Percentiles rank a stretch among this genome's conserved stretches.
Evolutionary conservation across 2,113 vertebrate species (phyloP).

Genomic region (Ailuropoda melanoleuca): DNA sequence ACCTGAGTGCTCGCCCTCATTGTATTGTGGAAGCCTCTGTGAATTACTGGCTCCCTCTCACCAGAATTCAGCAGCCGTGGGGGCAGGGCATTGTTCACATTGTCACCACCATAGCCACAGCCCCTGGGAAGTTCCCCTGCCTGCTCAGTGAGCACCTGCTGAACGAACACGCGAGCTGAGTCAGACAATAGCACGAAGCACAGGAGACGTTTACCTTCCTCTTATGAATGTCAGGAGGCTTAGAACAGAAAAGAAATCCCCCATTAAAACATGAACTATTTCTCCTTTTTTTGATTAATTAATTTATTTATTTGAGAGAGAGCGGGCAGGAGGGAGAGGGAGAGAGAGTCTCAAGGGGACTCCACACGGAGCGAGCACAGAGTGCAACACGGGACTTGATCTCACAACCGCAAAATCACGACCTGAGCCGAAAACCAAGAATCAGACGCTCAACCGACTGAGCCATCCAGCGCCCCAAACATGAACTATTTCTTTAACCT

Average conservation of each 20-base stretch:
- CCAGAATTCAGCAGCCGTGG: no score
- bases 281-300: neutral
- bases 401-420: neutral
- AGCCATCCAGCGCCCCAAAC: neutral
- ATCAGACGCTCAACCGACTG: neutral
- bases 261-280: neutral
- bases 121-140: accelerated
- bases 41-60: neutral
- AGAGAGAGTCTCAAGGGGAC: neutral
- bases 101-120: accelerated
- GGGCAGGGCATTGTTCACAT: neutral
- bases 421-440: neutral
- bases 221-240: neutral
- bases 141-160: neutral
- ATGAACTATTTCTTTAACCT: neutral
- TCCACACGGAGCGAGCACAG: neutral
- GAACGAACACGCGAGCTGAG: neutral
- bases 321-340: neutral
- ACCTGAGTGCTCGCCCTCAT: neutral
- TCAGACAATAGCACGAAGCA: neutral
- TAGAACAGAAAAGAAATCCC: neutral
- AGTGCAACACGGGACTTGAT: neutral
- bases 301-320: neutral
- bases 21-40: no score
- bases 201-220: neutral